These are phyloP conservation scores for Macroramphosus scolopax DNA, from an alignment of 2,797 vertebrate genomes.

Conservation along the genomic window DNA sequence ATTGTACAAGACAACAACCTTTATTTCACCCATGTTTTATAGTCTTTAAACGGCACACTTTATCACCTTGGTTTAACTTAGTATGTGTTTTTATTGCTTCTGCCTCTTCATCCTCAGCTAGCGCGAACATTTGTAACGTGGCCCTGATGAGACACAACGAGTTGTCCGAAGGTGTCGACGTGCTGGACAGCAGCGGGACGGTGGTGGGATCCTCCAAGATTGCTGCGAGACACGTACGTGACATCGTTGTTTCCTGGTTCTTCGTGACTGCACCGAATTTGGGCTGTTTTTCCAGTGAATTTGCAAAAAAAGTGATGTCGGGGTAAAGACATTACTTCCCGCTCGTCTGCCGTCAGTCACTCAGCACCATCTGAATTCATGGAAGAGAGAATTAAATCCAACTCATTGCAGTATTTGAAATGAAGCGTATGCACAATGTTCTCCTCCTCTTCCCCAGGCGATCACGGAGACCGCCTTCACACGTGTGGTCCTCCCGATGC, in stretches of 20 bases:
- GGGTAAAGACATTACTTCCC: conserved; percentile 11
- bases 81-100: no score
- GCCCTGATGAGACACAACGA: conserved; percentile 95
- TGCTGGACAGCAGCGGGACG: conserved; percentile 86
- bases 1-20: not conserved
- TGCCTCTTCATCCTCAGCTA: conserved; percentile 72
- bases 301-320: not conserved
- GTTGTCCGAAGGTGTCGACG: conserved; percentile 91
- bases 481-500: conserved; percentile 93
- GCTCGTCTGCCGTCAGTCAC: conserved; percentile 19
- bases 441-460: conserved; percentile 77
- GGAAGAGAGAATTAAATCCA: conserved; percentile 41
- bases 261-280: not conserved
- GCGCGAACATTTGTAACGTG: conserved; percentile 97
- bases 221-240: conserved; percentile 89
- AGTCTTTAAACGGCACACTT: no score
- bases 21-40: not conserved
- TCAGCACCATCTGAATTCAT: conserved; percentile 34
- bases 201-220: conserved; percentile 92
- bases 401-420: conserved; percentile 35
- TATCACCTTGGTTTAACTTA: no score
- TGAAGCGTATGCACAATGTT: conserved; percentile 57
- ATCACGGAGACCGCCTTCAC: conserved; percentile 94
- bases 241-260: not conserved
- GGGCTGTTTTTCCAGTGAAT: not conserved